Conservation (phyloP, 2,113 vertebrate genomes). For the Heliornis fulica region DNA sequence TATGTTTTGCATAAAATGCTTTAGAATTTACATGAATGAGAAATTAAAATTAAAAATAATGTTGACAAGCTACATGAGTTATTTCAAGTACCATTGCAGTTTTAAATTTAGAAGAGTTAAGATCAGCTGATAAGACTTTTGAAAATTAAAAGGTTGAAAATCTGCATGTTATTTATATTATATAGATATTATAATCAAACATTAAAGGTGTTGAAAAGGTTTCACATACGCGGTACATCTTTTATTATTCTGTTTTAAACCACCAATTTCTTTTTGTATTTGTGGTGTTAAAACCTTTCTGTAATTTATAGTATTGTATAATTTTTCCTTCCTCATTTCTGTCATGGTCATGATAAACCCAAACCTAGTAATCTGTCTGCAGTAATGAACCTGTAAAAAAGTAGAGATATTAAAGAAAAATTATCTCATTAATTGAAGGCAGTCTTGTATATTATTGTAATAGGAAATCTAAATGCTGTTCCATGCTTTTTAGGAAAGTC, state of each 20-base stretch:
- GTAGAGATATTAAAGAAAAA: slow-evolving; percentile 35
- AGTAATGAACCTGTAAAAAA: background rate
- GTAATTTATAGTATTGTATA: background rate
- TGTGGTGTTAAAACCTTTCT: background rate
- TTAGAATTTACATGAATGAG: slow-evolving; percentile 17
- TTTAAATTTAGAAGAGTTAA: slow-evolving; percentile 25
- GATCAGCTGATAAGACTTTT: slow-evolving; percentile 20
- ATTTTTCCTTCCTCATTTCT: background rate
- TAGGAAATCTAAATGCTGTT: background rate
- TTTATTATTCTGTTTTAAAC: background rate
- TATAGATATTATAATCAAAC: background rate
- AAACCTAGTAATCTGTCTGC: background rate
- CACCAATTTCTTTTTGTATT: background rate
- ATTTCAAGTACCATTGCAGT: background rate
- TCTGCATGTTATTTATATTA: background rate
- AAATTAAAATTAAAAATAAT: slow-evolving; percentile 38
- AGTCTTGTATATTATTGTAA: slow-evolving; percentile 16
- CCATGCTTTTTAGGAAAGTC: background rate
- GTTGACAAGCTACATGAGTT: background rate
- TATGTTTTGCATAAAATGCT: slow-evolving; percentile 3
- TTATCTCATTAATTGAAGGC: slow-evolving; percentile 2
- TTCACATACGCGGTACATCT: background rate
- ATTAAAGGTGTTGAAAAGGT: background rate
- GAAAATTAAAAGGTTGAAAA: slow-evolving; percentile 39
- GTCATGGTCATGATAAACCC: slow-evolving; percentile 7